Base-by-base conservation (phyloP, 2,797 vertebrate species). In the Phoebastria nigripes region DNA sequence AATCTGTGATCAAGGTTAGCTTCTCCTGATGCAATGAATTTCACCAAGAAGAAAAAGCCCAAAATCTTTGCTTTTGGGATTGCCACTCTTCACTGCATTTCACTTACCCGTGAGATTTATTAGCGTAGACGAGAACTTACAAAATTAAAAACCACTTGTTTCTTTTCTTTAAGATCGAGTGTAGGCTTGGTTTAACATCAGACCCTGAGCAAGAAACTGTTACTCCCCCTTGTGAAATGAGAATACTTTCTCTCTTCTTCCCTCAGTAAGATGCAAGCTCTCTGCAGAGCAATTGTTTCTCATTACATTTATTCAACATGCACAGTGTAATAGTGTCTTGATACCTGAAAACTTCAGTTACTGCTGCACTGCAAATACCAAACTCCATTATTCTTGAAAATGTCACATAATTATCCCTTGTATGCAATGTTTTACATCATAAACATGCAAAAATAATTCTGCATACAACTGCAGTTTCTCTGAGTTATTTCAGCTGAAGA, bases 371-470 rank as follows among this genome's bases (percentile, higher is more conserved):
- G 42, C 58, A 94, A 88, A 69, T 9, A 90, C 44, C 79, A 79
- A 78, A 31, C 62, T 41, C 77, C 63, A 25, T 28, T 28, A 25
- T 44, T 44, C 44, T 44, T 19, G 18, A 44, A 44, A 44, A 44
- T 44, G 44, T 19, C 44, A 44, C 19, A 44, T n/a, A 82, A 82
- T 84, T 42, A 59, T 37, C 67, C 51, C 59, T 25, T 24, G 47
- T 31, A 25, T n/a, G 52, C 78, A 74, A n/a, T 28, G 73, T 59
- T 80, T 82, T 49, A 92, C 56, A 77, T 49, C 89, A 92, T 4
- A 84, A 77, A 55, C 62, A 35, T 4, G 41, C 87, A 93, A 80
- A 94, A 96, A 87, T 81, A 92, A 77, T 93, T 87, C 79, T 87
- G 94, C 92, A 54, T 29, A 66, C 70, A 84, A 77, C 0, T 24